Base-by-base conservation (phyloP, 1,140 invertebrate species). In the Phortica variegata region DNA sequence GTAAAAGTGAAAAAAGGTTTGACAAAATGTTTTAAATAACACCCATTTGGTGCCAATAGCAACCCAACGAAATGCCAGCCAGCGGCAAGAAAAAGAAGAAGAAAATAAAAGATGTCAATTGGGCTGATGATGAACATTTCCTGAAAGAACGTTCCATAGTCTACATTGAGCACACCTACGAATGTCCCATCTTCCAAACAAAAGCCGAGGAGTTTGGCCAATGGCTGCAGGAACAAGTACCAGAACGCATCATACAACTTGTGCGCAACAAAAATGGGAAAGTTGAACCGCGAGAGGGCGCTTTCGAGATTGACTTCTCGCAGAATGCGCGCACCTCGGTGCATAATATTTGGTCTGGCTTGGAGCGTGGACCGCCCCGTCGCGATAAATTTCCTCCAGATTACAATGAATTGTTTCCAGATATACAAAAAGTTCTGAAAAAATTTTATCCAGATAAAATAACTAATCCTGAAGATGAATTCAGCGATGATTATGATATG, bases 371-470 rank as follows among this genome's bases (percentile, higher is more conserved):
- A 5, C 71, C 71, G 0, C 71, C 71, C 12, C 56, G 71, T 0
- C 46, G 66, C 7, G 71, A 74, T 31, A 74, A 74, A 43, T 74
- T 74, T 34, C 71, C 71, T 4, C 1, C 5, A 1, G 38, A 47
- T 9, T 74, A 46, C 32, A 63, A 66, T 10, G 0, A 20, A 1
- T 34, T 74, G 0, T 41, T 74, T 2, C 56, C 65, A 3, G 59
- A 69, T 23, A 54, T 74, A 15, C 49, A 54, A 18, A 43, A 32
- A 6, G 26, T 74, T 1, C 47, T 74, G 6, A 74, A 61, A 43
- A 74, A 74, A 43, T 73, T 74, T 52, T 74, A 74, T 37, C 52
- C 71, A 12, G 71, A 74, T 20, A 66, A 66, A 48, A 26, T 26
- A 6, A 26, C 10, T 6, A 26, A 26, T 26, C 23, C 23, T 5